Evolutionary conservation across 2,113 vertebrate genomes (phyloP).

Genomic region (Pelodiscus sinensis): DNA sequence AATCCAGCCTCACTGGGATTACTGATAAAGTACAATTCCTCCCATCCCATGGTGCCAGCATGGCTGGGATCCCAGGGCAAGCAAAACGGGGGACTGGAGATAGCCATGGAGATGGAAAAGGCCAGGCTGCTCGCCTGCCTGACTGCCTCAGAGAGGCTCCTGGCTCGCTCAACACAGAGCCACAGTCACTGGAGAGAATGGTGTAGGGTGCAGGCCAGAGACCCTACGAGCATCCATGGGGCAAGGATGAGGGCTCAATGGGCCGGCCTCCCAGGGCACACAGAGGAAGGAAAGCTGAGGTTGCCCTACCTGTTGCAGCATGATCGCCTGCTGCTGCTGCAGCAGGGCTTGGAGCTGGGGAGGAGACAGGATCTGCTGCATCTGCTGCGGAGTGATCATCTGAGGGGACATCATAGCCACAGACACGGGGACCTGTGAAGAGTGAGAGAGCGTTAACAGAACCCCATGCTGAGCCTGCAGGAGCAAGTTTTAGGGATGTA

Average conservation of each 20-base stretch:
- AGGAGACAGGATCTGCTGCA: slow-evolving; percentile 98
- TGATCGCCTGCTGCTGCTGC: slow-evolving; percentile 97
- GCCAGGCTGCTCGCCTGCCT: not conserved
- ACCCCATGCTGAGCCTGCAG: not conserved
- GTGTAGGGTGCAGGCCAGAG: not conserved
- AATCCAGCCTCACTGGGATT: not conserved
- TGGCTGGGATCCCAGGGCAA: not conserved
- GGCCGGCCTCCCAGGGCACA: not conserved
- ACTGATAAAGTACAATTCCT: not conserved
- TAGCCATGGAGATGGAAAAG: not conserved
- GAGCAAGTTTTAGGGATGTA: not conserved
- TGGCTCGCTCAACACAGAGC: no score
- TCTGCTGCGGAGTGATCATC: slow-evolving; percentile 98
- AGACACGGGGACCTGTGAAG: slow-evolving; percentile 91
- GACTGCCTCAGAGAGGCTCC: not conserved
- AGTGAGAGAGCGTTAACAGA: not conserved
- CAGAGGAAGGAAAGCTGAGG: not conserved
- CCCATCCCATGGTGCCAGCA: not conserved
- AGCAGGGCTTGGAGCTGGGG: slow-evolving; percentile 97
- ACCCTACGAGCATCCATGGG: not conserved
- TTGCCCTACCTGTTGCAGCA: slow-evolving; percentile 94
- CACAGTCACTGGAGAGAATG: not conserved
- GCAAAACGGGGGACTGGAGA: not conserved
- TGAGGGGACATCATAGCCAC: slow-evolving; percentile 99
- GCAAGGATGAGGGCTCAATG: not conserved